Conservation (phyloP, 2,888 invertebrate species). For the Heteropelma amictum region DNA sequence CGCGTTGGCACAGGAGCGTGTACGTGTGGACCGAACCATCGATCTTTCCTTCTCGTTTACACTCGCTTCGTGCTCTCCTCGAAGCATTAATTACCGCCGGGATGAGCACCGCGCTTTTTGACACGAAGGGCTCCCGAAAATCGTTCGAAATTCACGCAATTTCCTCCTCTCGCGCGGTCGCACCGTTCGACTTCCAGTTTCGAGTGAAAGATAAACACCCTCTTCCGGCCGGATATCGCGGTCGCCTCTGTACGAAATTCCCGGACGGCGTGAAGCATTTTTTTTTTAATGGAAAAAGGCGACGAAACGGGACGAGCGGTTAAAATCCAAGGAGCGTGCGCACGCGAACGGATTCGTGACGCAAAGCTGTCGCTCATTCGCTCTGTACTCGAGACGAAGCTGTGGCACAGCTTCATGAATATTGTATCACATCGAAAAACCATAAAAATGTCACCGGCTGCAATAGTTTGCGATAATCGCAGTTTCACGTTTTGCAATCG, state of each 20-base stretch:
- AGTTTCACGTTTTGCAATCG: too few relatives aligned
- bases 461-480: too few relatives aligned
- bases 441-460: too few relatives aligned
- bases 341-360: conserved; percentile 35
- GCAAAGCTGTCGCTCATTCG: conserved; percentile 2
- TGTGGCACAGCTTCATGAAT: not conserved
- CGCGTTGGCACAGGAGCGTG: conserved; percentile 8
- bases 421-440: too few relatives aligned
- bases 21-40: conserved; percentile 51
- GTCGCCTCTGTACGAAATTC: not conserved
- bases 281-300: not conserved
- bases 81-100: conserved; percentile 45
- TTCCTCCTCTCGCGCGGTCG: not conserved
- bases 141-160: not conserved
- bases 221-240: not conserved
- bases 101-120: not conserved
- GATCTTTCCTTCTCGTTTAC: conserved; percentile 16
- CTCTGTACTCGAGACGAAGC: too few relatives aligned
- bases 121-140: conserved; percentile 13
- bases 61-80: conserved; percentile 28
- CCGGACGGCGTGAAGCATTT: not conserved
- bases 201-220: not conserved
- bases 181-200: not conserved
- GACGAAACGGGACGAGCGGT: conserved; percentile 15
- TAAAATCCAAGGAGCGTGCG: conserved; percentile 26